Base-by-base conservation (phyloP, 2,888 invertebrate species). In the Amblyjoppa fuscipennis region DNA sequence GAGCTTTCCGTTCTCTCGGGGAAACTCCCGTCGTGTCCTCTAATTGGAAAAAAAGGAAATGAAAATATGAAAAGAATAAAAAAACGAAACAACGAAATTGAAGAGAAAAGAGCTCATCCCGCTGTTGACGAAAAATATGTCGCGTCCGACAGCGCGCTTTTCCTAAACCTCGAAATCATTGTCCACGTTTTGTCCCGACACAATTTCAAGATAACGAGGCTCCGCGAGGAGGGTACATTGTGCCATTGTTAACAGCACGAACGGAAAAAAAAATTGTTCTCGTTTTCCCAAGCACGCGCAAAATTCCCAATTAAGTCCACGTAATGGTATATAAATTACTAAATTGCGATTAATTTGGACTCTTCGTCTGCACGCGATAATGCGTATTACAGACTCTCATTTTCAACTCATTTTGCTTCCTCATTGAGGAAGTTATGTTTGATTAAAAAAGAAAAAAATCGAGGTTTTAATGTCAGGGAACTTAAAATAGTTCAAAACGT, bases 271-370 rank as follows among this genome's bases (percentile, higher is more conserved):
- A 9, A 16, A 49, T 16, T 16, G 45, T 25, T 38, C 25, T 53
- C 16, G 1, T 45, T 78, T 78, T 73, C 59, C 59, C 16, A 56
- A 73, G 13, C 73, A 56, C 49, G 64, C 49, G 53, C 64, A 56
- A 74, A 70, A 64, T 81, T 85, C 74, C 70, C 16, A 70, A 82
- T 82, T 82, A 45, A 85, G 82, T 75, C 45, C 71, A 34, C 45
- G 45, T 73, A 31, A 77, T 34, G 53, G 41, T 45, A 34, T 61
- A 51, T 51, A 49, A 66, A 64, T 80, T 82, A 82, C 82, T 41
- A 82, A 85, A 82, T 79, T 34, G 70, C 75, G 71, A 76, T 82
- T 82, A 73, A 82, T 82, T 79, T 71, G 66, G 75, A 75, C 70
- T 66, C 59, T 78, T 73, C 28, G 73, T 78, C 74, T 53, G 59